Base-by-base conservation (phyloP, 2,113 vertebrate genomes). In the Chunga burmeisteri region DNA sequence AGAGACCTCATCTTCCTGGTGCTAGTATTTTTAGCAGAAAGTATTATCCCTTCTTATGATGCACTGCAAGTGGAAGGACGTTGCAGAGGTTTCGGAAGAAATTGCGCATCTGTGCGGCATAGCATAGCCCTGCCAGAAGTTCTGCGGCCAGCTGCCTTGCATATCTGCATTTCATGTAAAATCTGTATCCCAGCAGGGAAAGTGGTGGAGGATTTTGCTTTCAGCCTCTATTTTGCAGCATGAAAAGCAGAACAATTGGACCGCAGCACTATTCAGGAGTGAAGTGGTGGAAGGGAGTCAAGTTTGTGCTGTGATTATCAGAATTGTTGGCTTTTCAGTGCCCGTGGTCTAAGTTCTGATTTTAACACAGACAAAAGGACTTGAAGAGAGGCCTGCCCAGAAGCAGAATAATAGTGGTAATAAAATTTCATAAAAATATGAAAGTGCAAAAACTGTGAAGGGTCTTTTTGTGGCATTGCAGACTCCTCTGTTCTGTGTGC, bases 81-180 rank as follows among this genome's bases (percentile, higher is more conserved):
- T 4, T 47, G 36, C 36, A 53, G n/a, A 80, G 40, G 14, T 92
- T 90, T 81, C 7, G 12, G 44, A 58, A 56, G 36, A 90, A 85
- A 19, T 10, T 2, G 0, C 11, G 4, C 6, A 6, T 88, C 66
- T 88, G 27, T 85, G 59, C 11, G 27, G 26, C 13, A 4, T 68
- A 47, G 14, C 38, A 11, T 2, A 50, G 8, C 11, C 22, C 17
- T 86, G 21, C 32, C 34, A 72, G 63, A 36, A 79, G 12, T 65
- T 72, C 36, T 63, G n/a, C 1, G 2, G 42, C 40, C 0, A 0
- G 29, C 26, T 55, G 40, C 44, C 10, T 81, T 73, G 18, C 7
- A 0, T 88, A 20, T 56, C 47, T 85, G 29, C 59, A 11, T 84
- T 8, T 55, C 50, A 14, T 25, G 16, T 81, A 38, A 78, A 81